phyloP scores from a whole-genome alignment of 2,888 invertebrate genomes.

The Catocala fraxini region DNA sequence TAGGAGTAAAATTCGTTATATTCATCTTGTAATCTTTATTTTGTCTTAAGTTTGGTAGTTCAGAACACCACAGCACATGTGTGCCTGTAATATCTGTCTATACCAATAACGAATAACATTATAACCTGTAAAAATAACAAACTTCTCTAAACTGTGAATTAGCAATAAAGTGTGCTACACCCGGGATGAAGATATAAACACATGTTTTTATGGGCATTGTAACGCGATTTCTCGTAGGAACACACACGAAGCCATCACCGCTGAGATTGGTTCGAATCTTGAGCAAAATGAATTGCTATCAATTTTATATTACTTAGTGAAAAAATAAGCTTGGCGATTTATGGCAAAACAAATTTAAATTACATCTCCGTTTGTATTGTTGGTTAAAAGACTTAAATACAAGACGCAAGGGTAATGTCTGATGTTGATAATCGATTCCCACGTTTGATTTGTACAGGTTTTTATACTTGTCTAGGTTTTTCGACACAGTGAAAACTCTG shows the following conservation, averaged over 20 bases:
- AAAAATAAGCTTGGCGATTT: conserved; percentile 30
- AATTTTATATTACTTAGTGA: conserved; percentile 41
- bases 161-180: conserved; percentile 47
- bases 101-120: background rate
- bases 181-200: conserved; percentile 59
- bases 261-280: conserved; percentile 41
- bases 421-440: no score
- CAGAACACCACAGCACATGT: no score
- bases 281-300: conserved; percentile 46
- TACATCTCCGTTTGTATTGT: no score
- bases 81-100: background rate
- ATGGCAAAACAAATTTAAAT: conserved; percentile 5
- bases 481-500: no score
- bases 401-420: no score
- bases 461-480: no score
- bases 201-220: conserved; percentile 55
- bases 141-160: conserved; percentile 42
- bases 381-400: no score
- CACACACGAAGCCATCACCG: conserved; percentile 52
- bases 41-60: no score
- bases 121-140: conserved; percentile 26
- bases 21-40: no score
- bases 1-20: no score
- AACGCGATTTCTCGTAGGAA: conserved; percentile 53
- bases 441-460: no score